phyloP scores from a whole-genome alignment of 1,140 invertebrate species.

The Megalopta genalis region DNA sequence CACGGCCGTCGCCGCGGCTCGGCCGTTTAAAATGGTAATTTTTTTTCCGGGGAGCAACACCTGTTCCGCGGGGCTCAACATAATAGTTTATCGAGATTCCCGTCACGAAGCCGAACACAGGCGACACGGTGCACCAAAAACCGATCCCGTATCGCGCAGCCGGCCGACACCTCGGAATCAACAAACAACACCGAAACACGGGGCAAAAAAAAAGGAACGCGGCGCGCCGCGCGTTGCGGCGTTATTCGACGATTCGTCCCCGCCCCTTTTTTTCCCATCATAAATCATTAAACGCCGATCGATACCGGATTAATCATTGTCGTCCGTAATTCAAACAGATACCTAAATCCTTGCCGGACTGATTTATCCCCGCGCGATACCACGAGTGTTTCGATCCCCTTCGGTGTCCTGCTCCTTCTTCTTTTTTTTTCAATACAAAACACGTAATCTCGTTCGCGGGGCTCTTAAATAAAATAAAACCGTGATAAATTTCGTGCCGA shows the following conservation, averaged over 20 bases:
- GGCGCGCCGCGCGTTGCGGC: too few species aligned
- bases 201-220: too few species aligned
- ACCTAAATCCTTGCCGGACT: constrained; percentile 23
- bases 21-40: background rate
- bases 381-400: constrained; percentile 6
- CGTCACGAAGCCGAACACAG: background rate
- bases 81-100: background rate
- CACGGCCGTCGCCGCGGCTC: background rate
- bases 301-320: constrained; percentile 32
- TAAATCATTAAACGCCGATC: constrained; percentile 40
- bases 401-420: too few species aligned
- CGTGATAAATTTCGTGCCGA: too few species aligned
- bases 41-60: background rate
- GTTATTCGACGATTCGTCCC: background rate
- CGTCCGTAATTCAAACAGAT: constrained; percentile 26
- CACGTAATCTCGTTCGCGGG: background rate
- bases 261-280: background rate
- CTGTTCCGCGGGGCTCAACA: background rate
- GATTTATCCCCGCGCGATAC: constrained; percentile 34
- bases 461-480: constrained; percentile 1
- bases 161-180: background rate
- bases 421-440: background rate
- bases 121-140: background rate
- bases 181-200: background rate
- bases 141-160: background rate